Evolutionary conservation across 2,888 invertebrate genomes (phyloP).

Genomic region (Mesorhabditis belari): DNA sequence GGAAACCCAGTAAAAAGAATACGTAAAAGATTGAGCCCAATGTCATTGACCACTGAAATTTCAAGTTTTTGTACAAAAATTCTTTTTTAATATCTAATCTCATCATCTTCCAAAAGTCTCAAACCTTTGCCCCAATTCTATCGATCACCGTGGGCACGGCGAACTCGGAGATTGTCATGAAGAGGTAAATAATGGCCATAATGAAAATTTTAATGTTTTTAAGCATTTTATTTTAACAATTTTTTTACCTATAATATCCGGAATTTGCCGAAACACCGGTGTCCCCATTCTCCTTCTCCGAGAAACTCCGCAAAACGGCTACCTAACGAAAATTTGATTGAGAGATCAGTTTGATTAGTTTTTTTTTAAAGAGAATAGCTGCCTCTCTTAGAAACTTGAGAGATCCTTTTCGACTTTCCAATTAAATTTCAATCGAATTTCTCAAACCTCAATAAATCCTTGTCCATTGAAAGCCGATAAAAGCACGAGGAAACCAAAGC

Average conservation of each 20-base stretch:
- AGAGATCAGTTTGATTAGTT: neutral
- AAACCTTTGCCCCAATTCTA: constrained; percentile 70
- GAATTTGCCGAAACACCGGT: constrained; percentile 30
- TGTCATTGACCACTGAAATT: constrained; percentile 56
- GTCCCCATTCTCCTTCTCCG: too few relatives aligned
- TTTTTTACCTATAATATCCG: constrained; percentile 45
- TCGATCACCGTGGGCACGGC: constrained; percentile 81
- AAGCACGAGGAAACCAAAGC: constrained; percentile 88
- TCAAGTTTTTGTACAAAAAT: neutral
- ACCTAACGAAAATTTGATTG: neutral
- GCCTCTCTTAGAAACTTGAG: too few relatives aligned
- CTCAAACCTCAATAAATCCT: constrained; percentile 69
- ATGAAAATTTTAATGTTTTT: constrained; percentile 56
- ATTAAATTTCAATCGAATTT: too few relatives aligned
- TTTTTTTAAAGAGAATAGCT: neutral
- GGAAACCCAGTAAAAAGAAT: constrained; percentile 68
- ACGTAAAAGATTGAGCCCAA: constrained; percentile 72
- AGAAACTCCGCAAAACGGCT: too few relatives aligned
- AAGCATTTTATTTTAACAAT: neutral
- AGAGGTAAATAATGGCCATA: constrained; percentile 82
- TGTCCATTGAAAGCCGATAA: constrained; percentile 96
- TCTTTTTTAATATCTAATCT: neutral
- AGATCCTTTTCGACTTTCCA: too few relatives aligned
- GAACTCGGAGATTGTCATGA: constrained; percentile 86
- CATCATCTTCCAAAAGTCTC: too few relatives aligned